These are phyloP conservation scores for Amiota minor DNA, from an alignment of 2,888 invertebrate species.

Conservation along the genomic window DNA sequence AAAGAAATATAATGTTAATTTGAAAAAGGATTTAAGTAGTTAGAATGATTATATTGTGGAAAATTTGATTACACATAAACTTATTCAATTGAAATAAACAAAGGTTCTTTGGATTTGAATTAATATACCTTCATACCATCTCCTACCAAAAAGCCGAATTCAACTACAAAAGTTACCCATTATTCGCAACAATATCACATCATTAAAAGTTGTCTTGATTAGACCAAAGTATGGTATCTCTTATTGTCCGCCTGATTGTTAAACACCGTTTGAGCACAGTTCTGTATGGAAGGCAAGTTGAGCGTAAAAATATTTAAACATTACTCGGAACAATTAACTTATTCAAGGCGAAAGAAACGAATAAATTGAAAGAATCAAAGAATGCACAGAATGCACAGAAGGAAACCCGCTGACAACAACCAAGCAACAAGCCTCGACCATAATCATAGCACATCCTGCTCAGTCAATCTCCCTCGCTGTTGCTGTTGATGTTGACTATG, in stretches of 20 bases:
- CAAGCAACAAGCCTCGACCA: conserved; percentile 41
- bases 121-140: too few species aligned
- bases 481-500: neutral
- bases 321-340: conserved; percentile 64
- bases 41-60: too few species aligned
- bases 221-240: neutral
- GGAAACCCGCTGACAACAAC: conserved; percentile 64
- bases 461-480: conserved; percentile 30
- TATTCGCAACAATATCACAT: neutral
- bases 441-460: conserved; percentile 53
- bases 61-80: too few species aligned
- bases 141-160: too few species aligned
- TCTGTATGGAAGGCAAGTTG: conserved; percentile 44
- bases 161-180: too few species aligned
- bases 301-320: conserved; percentile 62
- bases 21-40: too few species aligned
- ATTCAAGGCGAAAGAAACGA: conserved; percentile 58
- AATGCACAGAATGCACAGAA: conserved; percentile 61
- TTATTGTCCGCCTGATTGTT: neutral
- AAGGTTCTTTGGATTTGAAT: too few species aligned
- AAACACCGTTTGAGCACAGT: conserved; percentile 12
- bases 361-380: conserved; percentile 18
- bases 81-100: too few species aligned
- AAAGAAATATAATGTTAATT: too few species aligned
- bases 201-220: neutral